Base-by-base conservation (phyloP, 2,113 vertebrate species). In the Varanus komodoensis region DNA sequence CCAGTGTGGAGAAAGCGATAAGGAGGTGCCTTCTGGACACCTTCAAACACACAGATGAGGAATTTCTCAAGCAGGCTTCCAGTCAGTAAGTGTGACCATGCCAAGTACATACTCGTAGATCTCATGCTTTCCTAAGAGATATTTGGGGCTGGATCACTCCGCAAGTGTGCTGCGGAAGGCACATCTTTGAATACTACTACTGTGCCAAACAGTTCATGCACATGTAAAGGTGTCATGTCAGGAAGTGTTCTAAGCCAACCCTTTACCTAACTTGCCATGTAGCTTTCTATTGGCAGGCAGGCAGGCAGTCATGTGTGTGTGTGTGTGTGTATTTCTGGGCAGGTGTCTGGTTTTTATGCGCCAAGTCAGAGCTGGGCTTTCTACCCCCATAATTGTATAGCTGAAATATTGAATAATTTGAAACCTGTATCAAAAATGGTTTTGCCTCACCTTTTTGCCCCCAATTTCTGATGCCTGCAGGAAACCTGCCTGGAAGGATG, bases 401-500 rank as follows among this genome's bases (percentile, higher is more conserved):
- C 64, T 38, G 61, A 89, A 86, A 48, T 34, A 14, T 38, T 17
- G n/a, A 85, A 44, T 50, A 38, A 9, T 64, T 50, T 73, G 12
- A 5, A n/a, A 27, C 17, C 3, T 4, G 38, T 48, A 68, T 89
- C 2, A 5, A 82, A 25, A 32, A 84, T n/a, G 0, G 0, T 2
- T 68, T 2, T 19, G 61, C 17, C 52, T 4, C 23, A 52, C 23
- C 6, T 48, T 89, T 83, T 71, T 2, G 82, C 67, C 93, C 67
- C 1, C 15, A 23, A 2, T 86, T 74, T 94, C 67, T 90, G 71
- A 34, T 95, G 84, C 48, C 50, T 92, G 48, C 95, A 99, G 99
- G 97, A 99, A 99, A 91, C 99, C 99, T 3, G 98, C 98, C 0
- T 99, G 99, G 99, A 99, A 99, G 92, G 99, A 99, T 69, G 99